Evolutionary conservation across 1,140 invertebrate species (phyloP).

Genomic region (Drosophila fuyamai): DNA sequence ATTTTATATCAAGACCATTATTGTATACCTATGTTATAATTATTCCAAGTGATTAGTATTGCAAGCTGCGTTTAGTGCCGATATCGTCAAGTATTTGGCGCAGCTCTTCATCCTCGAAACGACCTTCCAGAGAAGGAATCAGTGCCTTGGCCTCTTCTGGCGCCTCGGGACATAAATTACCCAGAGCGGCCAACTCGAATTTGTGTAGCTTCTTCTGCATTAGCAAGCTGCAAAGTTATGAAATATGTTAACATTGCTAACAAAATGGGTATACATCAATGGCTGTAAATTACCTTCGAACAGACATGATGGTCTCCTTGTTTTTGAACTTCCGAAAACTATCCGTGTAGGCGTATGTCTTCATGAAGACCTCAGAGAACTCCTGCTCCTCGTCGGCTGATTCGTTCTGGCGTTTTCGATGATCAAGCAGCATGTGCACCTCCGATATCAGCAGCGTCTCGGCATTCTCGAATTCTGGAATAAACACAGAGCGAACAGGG

Average conservation of each 20-base stretch:
- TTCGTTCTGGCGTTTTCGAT: conserved; percentile 98
- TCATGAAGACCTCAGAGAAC: conserved; percentile 99
- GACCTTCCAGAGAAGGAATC: conserved; percentile 97
- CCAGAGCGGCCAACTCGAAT: conserved; percentile 98
- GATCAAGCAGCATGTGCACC: conserved; percentile 98
- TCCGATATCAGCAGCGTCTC: conserved; percentile 99
- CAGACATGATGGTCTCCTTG: conserved; percentile 98
- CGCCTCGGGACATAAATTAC: conserved; percentile 98
- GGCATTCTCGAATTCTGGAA: conserved; percentile 98
- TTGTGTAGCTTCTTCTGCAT: conserved; percentile 98
- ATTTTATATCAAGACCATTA: not conserved
- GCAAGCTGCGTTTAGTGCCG: conserved; percentile 98
- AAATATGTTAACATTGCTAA: not conserved
- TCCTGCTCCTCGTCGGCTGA: conserved; percentile 99
- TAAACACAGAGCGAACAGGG: not conserved
- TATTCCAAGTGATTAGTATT: conserved; percentile 89
- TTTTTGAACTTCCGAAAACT: conserved; percentile 99
- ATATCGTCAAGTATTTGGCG: conserved; percentile 98
- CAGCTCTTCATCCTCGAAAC: conserved; percentile 98
- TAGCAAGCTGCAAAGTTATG: conserved; percentile 89
- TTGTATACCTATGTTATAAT: conserved; percentile 4
- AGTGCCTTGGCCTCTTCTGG: conserved; percentile 98
- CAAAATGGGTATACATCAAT: not conserved
- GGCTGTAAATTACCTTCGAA: conserved; percentile 90
- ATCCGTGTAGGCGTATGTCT: conserved; percentile 98